Evolutionary conservation across 2,797 vertebrate species (phyloP), one percentile per base, ranked within the genome.

Genomic region (Sylvilagus floridanus): DNA sequence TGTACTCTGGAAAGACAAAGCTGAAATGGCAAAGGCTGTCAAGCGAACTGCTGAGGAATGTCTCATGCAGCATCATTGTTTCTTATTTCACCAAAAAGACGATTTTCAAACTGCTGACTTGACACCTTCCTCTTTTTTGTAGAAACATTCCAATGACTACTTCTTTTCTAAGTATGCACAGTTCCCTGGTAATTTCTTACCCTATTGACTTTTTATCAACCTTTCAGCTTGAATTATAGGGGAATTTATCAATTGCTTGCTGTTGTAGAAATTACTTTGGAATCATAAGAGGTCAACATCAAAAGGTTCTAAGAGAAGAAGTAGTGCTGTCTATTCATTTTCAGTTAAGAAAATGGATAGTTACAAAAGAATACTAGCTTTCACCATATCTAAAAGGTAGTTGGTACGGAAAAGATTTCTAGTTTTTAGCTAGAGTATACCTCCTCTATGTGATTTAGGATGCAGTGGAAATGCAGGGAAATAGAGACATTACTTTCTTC

Each of bases 61-160:
- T 90, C 92, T 89, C 63, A 78, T 7, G 63, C 57, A 47, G 68
- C 28, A 47, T 73, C 94, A 83, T 87, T 95, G 72, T 95, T 96
- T 97, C 88, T 88, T 95, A 0, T 97, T 96, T 98, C 97, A 93
- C 60, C 82, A 97, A 96, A 97, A 11, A 95, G 85, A 69, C 57
- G 94, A 91, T 95, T 97, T 98, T 50, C 77, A 83, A 97, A 89
- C 85, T 96, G 97, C 97, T 98, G 97, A 98, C 90, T 97, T 89
- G 62, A 89, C 84, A 87, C 8, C 76, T 86, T 54, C 93, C 57
- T 95, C 73, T 12, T 17, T 88, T 95, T 96, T 52, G 52, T 94
- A 93, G 47, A 52, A 96, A 95, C 30, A 92, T 94, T 96, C 42
- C 57, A 93, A 60, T 66, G 57, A 94, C 68, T 71, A 37, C 93